Evolutionary conservation across 1,140 invertebrate species (phyloP).

Genomic region (Dolichoris vasculosae): DNA sequence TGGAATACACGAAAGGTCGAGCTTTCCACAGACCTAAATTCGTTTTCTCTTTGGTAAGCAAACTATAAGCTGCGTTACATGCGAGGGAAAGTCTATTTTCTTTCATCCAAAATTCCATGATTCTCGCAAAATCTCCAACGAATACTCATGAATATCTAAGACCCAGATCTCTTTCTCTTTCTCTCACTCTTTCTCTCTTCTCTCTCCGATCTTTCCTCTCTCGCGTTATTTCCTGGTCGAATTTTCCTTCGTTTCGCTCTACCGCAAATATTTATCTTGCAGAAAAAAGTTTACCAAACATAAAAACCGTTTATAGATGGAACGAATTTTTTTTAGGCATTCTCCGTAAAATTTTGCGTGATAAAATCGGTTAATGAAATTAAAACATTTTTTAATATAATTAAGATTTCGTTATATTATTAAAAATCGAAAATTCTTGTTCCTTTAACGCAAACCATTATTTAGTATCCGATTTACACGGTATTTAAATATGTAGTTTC

Average conservation of each 20-base stretch:
- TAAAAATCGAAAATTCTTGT: too few relatives aligned
- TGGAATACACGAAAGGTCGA: background rate
- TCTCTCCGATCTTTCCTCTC: background rate
- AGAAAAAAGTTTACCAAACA: background rate
- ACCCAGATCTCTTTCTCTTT: background rate
- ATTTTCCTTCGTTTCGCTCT: background rate
- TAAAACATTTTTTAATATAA: too few relatives aligned
- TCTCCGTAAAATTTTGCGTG: too few relatives aligned
- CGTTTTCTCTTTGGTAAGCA: background rate
- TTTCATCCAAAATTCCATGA: background rate
- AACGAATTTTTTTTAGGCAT: too few relatives aligned
- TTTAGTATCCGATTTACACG: too few relatives aligned
- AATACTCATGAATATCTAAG: conserved; percentile 23
- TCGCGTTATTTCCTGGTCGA: background rate
- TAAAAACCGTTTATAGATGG: too few relatives aligned
- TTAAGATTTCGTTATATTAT: too few relatives aligned
- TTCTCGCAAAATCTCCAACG: conserved; percentile 19
- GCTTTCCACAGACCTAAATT: conserved; percentile 3
- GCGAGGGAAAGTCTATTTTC: background rate
- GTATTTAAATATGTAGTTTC: too few relatives aligned
- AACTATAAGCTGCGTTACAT: background rate
- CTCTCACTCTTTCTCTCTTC: background rate
- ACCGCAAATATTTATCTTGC: background rate
- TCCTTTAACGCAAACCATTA: too few relatives aligned
- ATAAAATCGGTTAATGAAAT: too few relatives aligned